Percentiles rank a stretch among this genome's conserved stretches.
phyloP scores from a whole-genome alignment of 2,797 vertebrate genomes.

The Ceryle rudis region DNA sequence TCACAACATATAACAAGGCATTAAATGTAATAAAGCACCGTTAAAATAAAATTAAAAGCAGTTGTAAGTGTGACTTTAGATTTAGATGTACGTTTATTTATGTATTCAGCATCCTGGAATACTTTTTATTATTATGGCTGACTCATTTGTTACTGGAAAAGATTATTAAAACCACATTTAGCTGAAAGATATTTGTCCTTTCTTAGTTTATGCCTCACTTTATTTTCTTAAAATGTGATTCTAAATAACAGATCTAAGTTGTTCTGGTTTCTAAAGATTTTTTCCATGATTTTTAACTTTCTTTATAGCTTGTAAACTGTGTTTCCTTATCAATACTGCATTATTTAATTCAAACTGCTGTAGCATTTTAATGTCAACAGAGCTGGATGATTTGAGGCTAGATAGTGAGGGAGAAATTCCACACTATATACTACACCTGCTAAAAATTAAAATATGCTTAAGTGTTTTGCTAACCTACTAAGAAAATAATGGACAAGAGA shows the following conservation, averaged over 20 bases:
- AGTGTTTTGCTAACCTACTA: not conserved
- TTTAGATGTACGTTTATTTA: not conserved
- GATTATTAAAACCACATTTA: slow-evolving; percentile 17
- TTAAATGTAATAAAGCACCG: not conserved
- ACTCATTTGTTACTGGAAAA: slow-evolving; percentile 15
- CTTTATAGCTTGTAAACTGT: not conserved
- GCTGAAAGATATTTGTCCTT: not conserved
- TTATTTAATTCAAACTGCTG: not conserved
- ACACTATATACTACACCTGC: not conserved
- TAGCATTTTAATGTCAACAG: not conserved
- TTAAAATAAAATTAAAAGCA: slow-evolving; percentile 13
- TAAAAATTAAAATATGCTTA: not conserved
- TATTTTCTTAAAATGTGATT: not conserved
- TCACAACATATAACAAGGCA: not conserved
- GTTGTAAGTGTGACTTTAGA: not conserved
- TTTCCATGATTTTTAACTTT: not conserved
- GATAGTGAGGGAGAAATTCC: not conserved
- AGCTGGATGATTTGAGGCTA: not conserved
- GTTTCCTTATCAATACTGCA: not conserved
- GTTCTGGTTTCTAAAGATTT: not conserved
- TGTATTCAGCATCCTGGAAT: not conserved
- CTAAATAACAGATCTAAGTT: not conserved
- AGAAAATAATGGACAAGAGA: not conserved
- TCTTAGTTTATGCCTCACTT: not conserved
- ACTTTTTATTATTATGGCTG: not conserved